phyloP scores from a whole-genome alignment of 64 coral and sea anemone genomes.

The Dendrophyllia cribrosa region DNA sequence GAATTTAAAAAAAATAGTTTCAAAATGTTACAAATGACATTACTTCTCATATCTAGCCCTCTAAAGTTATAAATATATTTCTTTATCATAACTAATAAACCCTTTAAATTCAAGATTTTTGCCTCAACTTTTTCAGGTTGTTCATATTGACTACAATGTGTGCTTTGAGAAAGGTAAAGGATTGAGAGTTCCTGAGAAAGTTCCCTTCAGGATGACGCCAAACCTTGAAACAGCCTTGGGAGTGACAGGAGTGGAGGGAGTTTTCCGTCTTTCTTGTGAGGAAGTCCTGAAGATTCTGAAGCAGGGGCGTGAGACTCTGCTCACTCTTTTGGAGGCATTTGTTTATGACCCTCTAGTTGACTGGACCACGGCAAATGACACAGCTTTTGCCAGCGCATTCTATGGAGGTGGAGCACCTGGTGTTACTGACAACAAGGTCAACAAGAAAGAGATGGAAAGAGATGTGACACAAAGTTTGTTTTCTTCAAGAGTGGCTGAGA shows the following conservation, averaged over 20 bases:
- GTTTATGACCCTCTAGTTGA: conserved; percentile 96
- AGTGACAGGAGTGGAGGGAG: conserved; percentile 96
- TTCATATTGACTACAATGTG: conserved; percentile 99
- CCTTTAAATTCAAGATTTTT: neutral
- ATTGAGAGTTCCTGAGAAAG: conserved; percentile 94
- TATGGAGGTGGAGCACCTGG: conserved; percentile 89
- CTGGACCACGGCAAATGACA: conserved; percentile 95
- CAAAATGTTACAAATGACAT: too few species aligned
- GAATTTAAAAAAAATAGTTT: too few species aligned
- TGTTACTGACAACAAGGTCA: conserved; percentile 84
- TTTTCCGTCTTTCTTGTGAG: conserved; percentile 97
- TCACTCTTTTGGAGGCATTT: conserved; percentile 93
- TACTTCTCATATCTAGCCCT: too few species aligned
- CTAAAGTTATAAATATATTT: too few species aligned
- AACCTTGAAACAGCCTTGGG: conserved; percentile 95
- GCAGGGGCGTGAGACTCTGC: conserved; percentile 91
- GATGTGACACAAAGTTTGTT: conserved; percentile 96
- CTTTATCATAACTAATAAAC: too few species aligned
- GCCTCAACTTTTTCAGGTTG: conserved; percentile 66
- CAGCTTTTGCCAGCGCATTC: conserved; percentile 94
- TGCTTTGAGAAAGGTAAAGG: conserved; percentile 99
- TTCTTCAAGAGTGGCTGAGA: conserved; percentile 94
- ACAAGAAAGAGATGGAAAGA: conserved; percentile 99
- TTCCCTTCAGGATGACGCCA: conserved; percentile 97
- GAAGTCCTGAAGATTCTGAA: conserved; percentile 94